phyloP scores from a whole-genome alignment of 2,888 invertebrate species.

The Temnothorax unifasciatus region DNA sequence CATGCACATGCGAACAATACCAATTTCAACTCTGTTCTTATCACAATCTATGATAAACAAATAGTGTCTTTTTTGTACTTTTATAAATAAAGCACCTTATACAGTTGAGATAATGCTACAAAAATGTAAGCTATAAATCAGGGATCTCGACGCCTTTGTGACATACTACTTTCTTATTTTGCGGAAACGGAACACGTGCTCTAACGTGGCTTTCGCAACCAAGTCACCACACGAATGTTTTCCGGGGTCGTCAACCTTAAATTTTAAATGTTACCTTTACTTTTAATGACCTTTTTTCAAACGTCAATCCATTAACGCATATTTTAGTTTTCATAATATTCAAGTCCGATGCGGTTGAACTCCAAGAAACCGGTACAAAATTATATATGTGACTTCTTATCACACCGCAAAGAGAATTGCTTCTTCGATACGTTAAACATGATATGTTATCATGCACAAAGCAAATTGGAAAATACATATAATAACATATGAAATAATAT shows the following conservation, averaged over 20 bases:
- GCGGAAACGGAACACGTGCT: conserved; percentile 6
- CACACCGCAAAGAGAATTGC: background rate
- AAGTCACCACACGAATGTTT: conserved; percentile 20
- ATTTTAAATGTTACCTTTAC: background rate
- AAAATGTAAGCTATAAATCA: conserved; percentile 22
- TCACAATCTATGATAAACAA: background rate
- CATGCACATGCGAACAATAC: background rate
- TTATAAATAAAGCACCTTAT: conserved; percentile 16
- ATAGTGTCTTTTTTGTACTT: background rate
- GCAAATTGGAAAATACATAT: background rate
- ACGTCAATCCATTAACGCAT: background rate
- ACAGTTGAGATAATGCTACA: background rate
- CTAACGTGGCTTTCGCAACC: background rate
- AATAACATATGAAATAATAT: background rate
- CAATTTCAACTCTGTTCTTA: background rate
- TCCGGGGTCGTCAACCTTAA: background rate
- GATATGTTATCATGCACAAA: background rate
- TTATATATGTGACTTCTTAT: background rate
- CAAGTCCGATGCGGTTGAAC: background rate
- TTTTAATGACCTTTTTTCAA: background rate
- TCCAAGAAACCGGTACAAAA: background rate
- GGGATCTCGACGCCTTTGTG: background rate
- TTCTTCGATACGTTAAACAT: background rate
- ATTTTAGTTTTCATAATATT: background rate
- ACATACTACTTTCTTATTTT: conserved; percentile 28